Conservation (phyloP, 2,888 invertebrate species). For the Caenorhabditis uteleia region DNA sequence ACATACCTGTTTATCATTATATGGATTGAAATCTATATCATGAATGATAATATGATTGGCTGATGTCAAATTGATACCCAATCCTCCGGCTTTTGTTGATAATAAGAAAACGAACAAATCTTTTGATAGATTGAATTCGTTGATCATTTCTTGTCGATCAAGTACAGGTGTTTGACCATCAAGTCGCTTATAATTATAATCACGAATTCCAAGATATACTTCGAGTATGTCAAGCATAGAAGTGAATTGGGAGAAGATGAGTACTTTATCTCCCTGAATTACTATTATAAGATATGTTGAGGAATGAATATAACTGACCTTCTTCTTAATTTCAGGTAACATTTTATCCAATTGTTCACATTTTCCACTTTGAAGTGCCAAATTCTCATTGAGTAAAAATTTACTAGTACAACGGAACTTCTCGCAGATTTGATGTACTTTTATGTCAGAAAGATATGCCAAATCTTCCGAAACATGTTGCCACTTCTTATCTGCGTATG, state of each 20-base stretch:
- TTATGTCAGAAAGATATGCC: slow-evolving; percentile 87
- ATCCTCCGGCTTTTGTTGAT: slow-evolving; percentile 81
- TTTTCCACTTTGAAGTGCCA: slow-evolving; percentile 86
- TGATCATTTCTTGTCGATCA: slow-evolving; percentile 87
- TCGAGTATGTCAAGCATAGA: slow-evolving; percentile 92
- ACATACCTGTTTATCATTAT: slow-evolving; percentile 91
- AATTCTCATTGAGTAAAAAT: slow-evolving; percentile 71
- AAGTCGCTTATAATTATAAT: slow-evolving; percentile 81
- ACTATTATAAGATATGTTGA: slow-evolving; percentile 18
- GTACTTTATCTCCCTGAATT: slow-evolving; percentile 77
- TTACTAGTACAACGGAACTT: slow-evolving; percentile 61
- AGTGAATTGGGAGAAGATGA: slow-evolving; percentile 95
- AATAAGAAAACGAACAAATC: slow-evolving; percentile 56
- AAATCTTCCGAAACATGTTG: slow-evolving; percentile 82
- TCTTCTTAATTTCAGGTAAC: slow-evolving; percentile 73
- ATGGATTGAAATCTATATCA: slow-evolving; percentile 97
- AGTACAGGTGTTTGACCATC: slow-evolving; percentile 89
- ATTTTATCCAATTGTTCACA: slow-evolving; percentile 81
- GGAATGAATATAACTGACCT: too few relatives aligned
- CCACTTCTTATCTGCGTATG: slow-evolving; percentile 70
- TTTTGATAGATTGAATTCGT: slow-evolving; percentile 80
- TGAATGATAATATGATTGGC: slow-evolving; percentile 95
- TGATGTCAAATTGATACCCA: slow-evolving; percentile 90
- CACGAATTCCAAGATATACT: slow-evolving; percentile 81
- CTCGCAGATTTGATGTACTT: slow-evolving; percentile 56